Evolutionary conservation across 2,888 invertebrate species (phyloP).

Genomic region (Graphium colonna): DNA sequence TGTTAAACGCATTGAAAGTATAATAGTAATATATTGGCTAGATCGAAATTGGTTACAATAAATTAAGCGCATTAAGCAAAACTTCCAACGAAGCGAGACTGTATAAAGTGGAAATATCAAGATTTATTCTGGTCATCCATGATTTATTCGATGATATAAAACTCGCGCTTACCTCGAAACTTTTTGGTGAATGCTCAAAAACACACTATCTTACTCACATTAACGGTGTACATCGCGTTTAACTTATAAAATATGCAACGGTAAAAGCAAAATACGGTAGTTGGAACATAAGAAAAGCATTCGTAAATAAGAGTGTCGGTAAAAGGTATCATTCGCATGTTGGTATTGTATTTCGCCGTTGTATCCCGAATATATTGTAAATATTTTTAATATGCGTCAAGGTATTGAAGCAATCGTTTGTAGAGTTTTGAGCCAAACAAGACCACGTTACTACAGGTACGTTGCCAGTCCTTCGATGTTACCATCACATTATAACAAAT

Average conservation of each 20-base stretch:
- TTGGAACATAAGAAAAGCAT: constrained; percentile 56
- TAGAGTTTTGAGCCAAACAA: no score
- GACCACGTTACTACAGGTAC: no score
- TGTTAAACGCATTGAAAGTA: constrained; percentile 28
- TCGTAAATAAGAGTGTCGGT: constrained; percentile 42
- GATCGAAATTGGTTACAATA: background rate
- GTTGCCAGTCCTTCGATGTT: no score
- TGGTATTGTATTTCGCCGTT: constrained; percentile 3
- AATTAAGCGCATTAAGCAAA: background rate
- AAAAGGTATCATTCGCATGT: constrained; percentile 33
- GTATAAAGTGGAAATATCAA: background rate
- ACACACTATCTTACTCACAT: constrained; percentile 16
- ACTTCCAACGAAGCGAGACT: no score
- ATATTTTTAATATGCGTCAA: no score
- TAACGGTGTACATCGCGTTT: constrained; percentile 22
- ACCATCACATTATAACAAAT: no score
- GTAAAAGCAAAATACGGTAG: constrained; percentile 52
- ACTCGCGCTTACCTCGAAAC: background rate
- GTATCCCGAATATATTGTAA: background rate
- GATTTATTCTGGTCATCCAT: background rate
- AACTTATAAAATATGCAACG: constrained; percentile 33
- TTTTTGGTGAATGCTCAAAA: constrained; percentile 8
- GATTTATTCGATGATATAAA: background rate
- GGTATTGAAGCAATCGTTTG: no score
- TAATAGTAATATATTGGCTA: constrained; percentile 77